These are phyloP conservation scores for Drosophila rufa DNA, from an alignment of 1,140 invertebrate species.

Conservation along the genomic window DNA sequence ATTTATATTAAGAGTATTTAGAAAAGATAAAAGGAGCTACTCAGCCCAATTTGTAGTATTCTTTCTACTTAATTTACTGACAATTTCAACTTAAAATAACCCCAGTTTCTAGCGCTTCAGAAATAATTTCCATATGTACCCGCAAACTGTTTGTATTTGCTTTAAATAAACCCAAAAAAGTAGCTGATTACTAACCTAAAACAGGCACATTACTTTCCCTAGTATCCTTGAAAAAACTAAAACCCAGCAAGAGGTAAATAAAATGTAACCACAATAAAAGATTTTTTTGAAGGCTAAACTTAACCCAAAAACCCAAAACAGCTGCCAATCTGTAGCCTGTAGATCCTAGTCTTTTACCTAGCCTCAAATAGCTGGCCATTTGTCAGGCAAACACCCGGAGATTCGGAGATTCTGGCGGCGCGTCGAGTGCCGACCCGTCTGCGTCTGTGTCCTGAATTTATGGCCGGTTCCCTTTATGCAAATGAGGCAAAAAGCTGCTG, in stretches of 20 bases:
- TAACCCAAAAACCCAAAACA: conserved; percentile 11
- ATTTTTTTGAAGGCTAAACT: conserved; percentile 7
- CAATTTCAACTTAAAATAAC: no score
- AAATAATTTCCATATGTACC: no score
- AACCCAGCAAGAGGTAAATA: conserved; percentile 7
- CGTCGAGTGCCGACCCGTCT: conserved; percentile 24
- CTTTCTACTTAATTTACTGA: no score
- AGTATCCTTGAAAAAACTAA: neutral
- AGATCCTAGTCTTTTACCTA: conserved; percentile 33
- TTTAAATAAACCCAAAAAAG: neutral
- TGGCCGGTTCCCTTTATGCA: conserved; percentile 73
- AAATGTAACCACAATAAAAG: conserved; percentile 7
- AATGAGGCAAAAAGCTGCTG: conserved; percentile 65
- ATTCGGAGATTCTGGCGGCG: conserved; percentile 22
- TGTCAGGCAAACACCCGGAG: conserved; percentile 53
- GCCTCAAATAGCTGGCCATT: conserved; percentile 44
- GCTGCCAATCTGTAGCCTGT: conserved; percentile 16
- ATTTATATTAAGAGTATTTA: no score
- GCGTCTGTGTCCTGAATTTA: conserved; percentile 67
- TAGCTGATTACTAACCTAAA: neutral
- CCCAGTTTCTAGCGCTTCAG: no score
- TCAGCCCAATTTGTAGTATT: no score
- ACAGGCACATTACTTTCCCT: neutral
- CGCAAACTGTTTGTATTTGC: neutral
- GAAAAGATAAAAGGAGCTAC: no score